Evolutionary conservation across 2,797 vertebrate genomes (phyloP), one percentile per base, ranked within the genome.

Genomic region (Pangasius macronema): DNA sequence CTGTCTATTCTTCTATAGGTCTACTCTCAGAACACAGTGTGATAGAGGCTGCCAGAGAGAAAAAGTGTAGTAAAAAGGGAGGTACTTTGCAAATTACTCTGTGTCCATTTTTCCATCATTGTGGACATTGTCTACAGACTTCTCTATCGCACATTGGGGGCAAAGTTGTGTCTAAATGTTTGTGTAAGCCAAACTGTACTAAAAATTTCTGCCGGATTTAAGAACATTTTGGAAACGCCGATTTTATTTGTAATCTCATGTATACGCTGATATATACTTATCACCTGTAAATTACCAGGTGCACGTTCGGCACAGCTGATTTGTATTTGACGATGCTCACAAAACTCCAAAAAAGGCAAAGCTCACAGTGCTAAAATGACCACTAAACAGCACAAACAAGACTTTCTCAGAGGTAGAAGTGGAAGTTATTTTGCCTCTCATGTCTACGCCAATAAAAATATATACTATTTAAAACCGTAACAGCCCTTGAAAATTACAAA

Each of bases 1-100:
- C 67, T 18, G 68, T 5, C 84, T 61, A 85, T 88, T 88, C 30
- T 85, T 88, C 33, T 33, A 42, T 36, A 39, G 22, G 46, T 77
- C 49, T 77, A n/a, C 63, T 81, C 79, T 39, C 33, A 81, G 33
- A 82, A 18, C 33, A 39, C 79, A 63, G 13, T 22, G 16, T 46
- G n/a, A 85, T 53, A n/a, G 18, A 65, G 77, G 14, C 67, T 85
- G 77, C 53, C 83, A 72, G 77, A 67, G 73, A 39, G 14, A 61
- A 39, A 53, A 61, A 77, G 73, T 22, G 20, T n/a, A 51, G 2
- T 49, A 80, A 68, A 59, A 5, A 13, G 63, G 53, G 67, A 59
- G 3, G 42, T 3, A 5, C 77, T 59, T 67, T 24, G 51, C 11
- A 73, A 59, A 36, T n/a, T 67, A 55, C 24, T 57, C 11, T 16